Base-by-base conservation (phyloP, 2,888 invertebrate species). In the Helleia helle region DNA sequence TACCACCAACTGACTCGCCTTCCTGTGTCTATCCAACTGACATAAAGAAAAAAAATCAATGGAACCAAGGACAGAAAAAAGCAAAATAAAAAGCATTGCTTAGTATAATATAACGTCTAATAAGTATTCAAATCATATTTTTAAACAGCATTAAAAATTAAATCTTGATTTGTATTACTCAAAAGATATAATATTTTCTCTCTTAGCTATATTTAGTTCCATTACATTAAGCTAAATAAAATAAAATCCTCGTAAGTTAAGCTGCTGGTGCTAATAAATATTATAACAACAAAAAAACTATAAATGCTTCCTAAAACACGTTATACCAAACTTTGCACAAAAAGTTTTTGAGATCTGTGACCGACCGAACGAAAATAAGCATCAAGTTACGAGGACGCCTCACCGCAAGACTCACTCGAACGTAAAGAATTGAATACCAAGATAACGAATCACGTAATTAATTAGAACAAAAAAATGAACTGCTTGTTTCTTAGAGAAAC, bases 351-450 rank as follows among this genome's bases (percentile, higher is more conserved):
- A 34, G 22, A 18, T 34, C 34, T 34, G 34, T 12, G 34, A 34
- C 12, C 34, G 4, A 22, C 11, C 34, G 12, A 7, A 34, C 22
- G 22, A 22, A 22, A 22, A 18, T 8, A 22, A 22, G 34, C 34
- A n/a, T 34, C 34, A 34, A 34, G 34, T 34, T 34, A 34, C 34
- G 34, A 34, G 34, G 34, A 34, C 18, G 34, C 34, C 34, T 34
- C 34, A 34, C 34, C 34, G 12, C 34, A 34, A 34, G 34, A 34
- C 18, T 18, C 34, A 34, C 34, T 34, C 11, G 34, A 22, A 34
- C 34, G 34, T 34, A 18, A 34, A 34, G 34, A 34, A 34, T 34
- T 34, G 11, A 12, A 34, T 22, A 15, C 22, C 34, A 22, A 34
- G 34, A 34, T 34, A 34, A 34, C 12, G 12, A 34, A 22, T 34